Base-by-base conservation (phyloP, 1,140 invertebrate species). In the Drosophila varians region DNA sequence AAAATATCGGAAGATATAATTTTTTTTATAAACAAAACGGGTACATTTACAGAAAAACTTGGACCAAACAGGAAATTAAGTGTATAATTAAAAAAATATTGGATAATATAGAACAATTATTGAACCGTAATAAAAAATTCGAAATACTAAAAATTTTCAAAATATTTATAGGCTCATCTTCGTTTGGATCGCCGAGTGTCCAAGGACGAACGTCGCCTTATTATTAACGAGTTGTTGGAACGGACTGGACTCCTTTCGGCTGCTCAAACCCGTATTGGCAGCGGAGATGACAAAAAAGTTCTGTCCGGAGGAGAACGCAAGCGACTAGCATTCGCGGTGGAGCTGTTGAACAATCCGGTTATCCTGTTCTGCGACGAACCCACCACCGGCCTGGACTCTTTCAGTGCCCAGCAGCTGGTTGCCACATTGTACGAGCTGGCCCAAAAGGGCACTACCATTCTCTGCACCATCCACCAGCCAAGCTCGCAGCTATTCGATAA, bases 301-400 rank as follows among this genome's bases (percentile, higher is more conserved):
- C 93, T 99, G 1, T 99, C 98, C 0, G 98, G 98, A 0, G 98
- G 98, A 0, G 98, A 99, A 91, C 96, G 95, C 79, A 99, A 98
- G 77, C 92, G 98, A 45, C 92, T 99, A 8, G 95, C 98, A 0
- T 99, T 99, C 91, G 98, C 97, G 6, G 96, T 96, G 3, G 98
- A 99, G 96, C 92, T 99, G 14, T 88, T 99, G 12, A 98, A 97
- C 8, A 96, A 99, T 92, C 98, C 98, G 0, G 94, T 96, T 2
- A 92, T 99, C 23, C 91, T 99, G 60, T 99, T 99, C 91, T 97
- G 98, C 90, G 98, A 99, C 90, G 98, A 99, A 87, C 98, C 98
- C 3, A 99, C 98, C 0, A 98, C 96, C 0, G 96, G 98, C 0
- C 91, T 99, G 40, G 98, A 99, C 91, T 97, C 98, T 0, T 98